Evolutionary conservation across 2,797 vertebrate species (phyloP).

Genomic region (Pygocentrus nattereri): DNA sequence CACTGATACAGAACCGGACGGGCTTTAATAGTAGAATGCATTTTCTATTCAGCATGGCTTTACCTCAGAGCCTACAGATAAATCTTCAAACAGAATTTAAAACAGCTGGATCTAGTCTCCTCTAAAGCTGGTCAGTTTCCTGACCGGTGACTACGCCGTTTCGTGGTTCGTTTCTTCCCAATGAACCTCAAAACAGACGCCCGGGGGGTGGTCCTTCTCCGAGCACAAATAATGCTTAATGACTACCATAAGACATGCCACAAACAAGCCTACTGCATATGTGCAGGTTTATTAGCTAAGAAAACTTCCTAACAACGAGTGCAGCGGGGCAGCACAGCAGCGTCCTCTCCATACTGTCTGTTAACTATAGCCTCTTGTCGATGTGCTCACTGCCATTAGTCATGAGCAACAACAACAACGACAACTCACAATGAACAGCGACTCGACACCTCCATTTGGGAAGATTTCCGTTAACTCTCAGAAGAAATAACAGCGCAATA

Average conservation of each 20-base stretch:
- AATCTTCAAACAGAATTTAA: conserved; percentile 30
- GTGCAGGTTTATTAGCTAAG: not conserved
- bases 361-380: not conserved
- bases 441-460: not conserved
- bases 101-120: conserved; percentile 21
- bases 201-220: not conserved
- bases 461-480: not conserved
- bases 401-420: not conserved
- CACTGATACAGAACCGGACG: not conserved
- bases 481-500: not conserved
- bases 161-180: conserved; percentile 37
- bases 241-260: not conserved
- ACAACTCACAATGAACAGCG: not conserved
- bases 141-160: not conserved
- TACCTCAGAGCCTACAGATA: conserved; percentile 17
- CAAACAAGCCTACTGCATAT: not conserved
- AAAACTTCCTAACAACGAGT: not conserved
- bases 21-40: not conserved
- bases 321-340: not conserved
- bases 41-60: not conserved
- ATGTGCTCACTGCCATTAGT: not conserved
- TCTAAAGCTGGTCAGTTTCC: conserved; percentile 20
- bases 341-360: not conserved
- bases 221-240: conserved; percentile 15
- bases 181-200: conserved; percentile 22